phyloP scores from a whole-genome alignment of 2,113 vertebrate species.

The Syrmaticus mikado region DNA sequence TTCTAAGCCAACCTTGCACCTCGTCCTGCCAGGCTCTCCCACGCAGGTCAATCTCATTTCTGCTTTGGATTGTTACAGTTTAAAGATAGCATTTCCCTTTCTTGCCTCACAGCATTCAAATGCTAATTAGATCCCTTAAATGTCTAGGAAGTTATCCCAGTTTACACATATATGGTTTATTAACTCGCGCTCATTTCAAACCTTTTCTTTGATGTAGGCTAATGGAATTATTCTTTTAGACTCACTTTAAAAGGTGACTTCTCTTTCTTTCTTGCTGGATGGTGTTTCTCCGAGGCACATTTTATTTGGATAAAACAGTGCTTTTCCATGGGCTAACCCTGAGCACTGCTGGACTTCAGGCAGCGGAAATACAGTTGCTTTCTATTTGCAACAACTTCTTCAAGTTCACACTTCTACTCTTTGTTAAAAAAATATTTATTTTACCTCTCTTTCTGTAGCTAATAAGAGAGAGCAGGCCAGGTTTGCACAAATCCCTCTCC shows the following conservation, averaged over 20 bases:
- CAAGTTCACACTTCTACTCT: conserved; percentile 31
- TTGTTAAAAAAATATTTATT: conserved; percentile 39
- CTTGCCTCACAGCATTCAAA: conserved; percentile 62
- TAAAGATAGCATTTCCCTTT: conserved; percentile 61
- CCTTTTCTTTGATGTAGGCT: conserved; percentile 58
- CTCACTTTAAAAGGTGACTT: conserved; percentile 48
- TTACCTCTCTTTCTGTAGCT: not conserved
- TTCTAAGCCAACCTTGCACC: conserved; percentile 10
- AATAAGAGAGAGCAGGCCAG: conserved; percentile 35
- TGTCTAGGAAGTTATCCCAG: conserved; percentile 58
- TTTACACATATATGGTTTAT: conserved; percentile 65
- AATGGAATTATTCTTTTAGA: conserved; percentile 57
- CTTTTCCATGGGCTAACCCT: not conserved
- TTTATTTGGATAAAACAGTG: conserved; percentile 53
- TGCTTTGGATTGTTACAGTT: conserved; percentile 59
- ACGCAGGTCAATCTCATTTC: conserved; percentile 56
- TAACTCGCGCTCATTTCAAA: conserved; percentile 61
- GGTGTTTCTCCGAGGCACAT: conserved; percentile 34
- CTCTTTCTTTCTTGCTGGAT: conserved; percentile 6
- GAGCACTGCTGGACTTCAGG: not conserved
- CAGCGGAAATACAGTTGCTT: conserved; percentile 23
- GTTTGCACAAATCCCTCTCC: conserved; percentile 33
- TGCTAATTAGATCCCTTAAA: conserved; percentile 62
- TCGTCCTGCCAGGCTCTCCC: conserved; percentile 34
- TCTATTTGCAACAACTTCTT: conserved; percentile 58